Percentiles rank a stretch among this genome's conserved stretches.
These are phyloP conservation scores for Phaenicophaeus curvirostris DNA, from an alignment of 2,797 vertebrate species.

Conservation along the genomic window DNA sequence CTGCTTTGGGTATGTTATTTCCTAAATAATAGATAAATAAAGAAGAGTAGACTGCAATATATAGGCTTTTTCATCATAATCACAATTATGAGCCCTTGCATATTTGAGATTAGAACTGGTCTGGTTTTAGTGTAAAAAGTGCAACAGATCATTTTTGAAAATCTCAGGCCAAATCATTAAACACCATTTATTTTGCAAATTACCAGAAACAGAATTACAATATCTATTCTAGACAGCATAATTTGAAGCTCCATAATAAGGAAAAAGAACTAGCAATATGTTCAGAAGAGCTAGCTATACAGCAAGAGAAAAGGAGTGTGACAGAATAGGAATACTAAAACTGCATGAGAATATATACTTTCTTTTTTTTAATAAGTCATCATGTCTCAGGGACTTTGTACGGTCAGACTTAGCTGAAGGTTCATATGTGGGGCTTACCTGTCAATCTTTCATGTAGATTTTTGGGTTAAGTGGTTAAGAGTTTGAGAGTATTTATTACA, in stretches of 20 bases:
- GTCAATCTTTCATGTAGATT: background rate
- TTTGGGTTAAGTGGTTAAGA: background rate
- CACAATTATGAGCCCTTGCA: slow-evolving; percentile 65
- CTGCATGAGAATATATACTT: background rate
- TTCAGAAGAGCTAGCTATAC: background rate
- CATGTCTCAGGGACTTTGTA: background rate
- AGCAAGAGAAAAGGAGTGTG: background rate
- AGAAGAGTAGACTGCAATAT: slow-evolving; percentile 28
- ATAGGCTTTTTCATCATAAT: slow-evolving; percentile 60
- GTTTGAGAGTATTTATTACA: background rate
- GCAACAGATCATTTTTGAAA: slow-evolving; percentile 74
- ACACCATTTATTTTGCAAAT: slow-evolving; percentile 67
- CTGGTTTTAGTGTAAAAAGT: slow-evolving; percentile 61
- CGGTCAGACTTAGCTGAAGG: background rate
- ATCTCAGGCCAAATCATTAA: slow-evolving; percentile 71
- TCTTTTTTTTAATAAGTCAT: background rate
- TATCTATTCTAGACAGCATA: slow-evolving; percentile 49
- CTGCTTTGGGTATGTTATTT: slow-evolving; percentile 18
- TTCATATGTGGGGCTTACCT: background rate
- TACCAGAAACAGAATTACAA: slow-evolving; percentile 53
- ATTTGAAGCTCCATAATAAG: slow-evolving; percentile 20
- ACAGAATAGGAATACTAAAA: background rate
- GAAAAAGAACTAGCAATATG: background rate
- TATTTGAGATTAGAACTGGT: slow-evolving; percentile 74
- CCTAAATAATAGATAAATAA: slow-evolving; percentile 65